These are phyloP conservation scores for Zingel zingel DNA, from an alignment of 2,113 vertebrate genomes.

Conservation along the genomic window DNA sequence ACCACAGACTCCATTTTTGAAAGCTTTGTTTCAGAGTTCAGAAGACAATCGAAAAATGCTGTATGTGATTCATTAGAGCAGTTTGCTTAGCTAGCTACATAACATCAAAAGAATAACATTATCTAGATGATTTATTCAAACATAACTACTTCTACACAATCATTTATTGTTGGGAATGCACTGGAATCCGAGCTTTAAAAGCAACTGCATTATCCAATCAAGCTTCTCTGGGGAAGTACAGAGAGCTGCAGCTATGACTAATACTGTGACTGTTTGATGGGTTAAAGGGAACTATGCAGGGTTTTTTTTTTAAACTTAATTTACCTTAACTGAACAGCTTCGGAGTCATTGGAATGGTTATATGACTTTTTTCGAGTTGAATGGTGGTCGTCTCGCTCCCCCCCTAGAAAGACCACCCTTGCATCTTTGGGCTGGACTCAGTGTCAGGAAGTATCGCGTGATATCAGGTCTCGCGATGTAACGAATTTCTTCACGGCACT, in stretches of 20 bases:
- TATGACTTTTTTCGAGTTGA: no score
- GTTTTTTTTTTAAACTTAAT: no score
- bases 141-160: neutral
- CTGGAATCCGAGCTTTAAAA: neutral
- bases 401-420: no score
- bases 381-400: no score
- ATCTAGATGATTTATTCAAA: neutral
- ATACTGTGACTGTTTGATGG: neutral
- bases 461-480: no score
- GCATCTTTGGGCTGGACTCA: no score
- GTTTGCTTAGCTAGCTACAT: neutral
- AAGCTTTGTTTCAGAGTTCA: neutral
- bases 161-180: constrained; percentile 1
- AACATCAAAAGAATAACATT: neutral
- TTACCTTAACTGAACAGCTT: no score
- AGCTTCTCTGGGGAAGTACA: constrained; percentile 2
- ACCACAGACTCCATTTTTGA: constrained; percentile 10
- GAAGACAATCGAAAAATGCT: neutral
- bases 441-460: no score
- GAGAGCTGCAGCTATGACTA: constrained; percentile 16
- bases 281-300: neutral
- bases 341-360: no score
- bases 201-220: constrained; percentile 24
- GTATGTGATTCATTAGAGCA: neutral
- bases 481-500: no score